A percentile compares a stretch with the other conserved stretches of the same genome.
Conservation (phyloP, 2,797 vertebrate genomes). For the Meriones psammophilus region DNA sequence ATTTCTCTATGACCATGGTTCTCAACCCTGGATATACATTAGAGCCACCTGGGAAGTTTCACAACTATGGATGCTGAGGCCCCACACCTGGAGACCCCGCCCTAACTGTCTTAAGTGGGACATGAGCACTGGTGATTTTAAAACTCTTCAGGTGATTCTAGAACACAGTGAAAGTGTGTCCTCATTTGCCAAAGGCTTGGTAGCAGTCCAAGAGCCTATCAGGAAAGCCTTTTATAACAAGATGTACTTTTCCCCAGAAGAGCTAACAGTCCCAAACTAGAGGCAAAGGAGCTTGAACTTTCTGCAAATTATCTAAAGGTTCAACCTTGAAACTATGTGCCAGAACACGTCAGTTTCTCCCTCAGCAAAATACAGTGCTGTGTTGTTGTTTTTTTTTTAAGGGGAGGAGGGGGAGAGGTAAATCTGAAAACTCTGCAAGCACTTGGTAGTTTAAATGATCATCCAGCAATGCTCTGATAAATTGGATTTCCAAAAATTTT, state of each 20-base stretch:
- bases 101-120: neutral
- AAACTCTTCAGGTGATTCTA: conserved; percentile 14
- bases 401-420: neutral
- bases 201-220: conserved; percentile 10
- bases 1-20: conserved; percentile 26
- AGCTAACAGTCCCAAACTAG: conserved; percentile 40
- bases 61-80: neutral
- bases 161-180: neutral
- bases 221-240: conserved; percentile 47
- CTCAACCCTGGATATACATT: neutral
- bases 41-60: neutral
- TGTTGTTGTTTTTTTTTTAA: neutral
- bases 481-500: conserved; percentile 53
- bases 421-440: conserved; percentile 30
- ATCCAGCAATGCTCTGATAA: conserved; percentile 57
- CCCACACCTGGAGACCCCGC: neutral
- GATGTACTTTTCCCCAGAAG: neutral
- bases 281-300: conserved; percentile 49
- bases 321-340: conserved; percentile 52
- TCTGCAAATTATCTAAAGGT: conserved; percentile 52
- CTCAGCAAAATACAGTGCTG: neutral
- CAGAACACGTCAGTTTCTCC: conserved; percentile 51
- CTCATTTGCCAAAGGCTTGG: conserved; percentile 44
- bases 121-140: neutral
- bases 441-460: conserved; percentile 16